Percentiles rank a stretch among this genome's conserved stretches.
These are phyloP conservation scores for Siniperca obscura DNA, from an alignment of 2,797 vertebrate genomes.

Conservation along the genomic window DNA sequence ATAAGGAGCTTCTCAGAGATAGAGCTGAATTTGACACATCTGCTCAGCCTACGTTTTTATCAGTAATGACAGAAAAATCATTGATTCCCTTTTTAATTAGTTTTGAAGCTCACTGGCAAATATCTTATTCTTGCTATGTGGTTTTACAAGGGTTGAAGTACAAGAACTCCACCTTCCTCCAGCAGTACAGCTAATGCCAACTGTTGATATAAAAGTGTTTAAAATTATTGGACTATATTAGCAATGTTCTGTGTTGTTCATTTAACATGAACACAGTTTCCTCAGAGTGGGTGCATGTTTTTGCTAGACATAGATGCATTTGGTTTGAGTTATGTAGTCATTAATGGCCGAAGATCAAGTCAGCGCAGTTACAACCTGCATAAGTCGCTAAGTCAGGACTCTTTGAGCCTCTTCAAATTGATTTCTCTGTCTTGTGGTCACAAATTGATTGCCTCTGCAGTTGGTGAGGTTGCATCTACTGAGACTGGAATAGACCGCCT, in stretches of 20 bases:
- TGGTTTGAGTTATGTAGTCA: slow-evolving; percentile 45
- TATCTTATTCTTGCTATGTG: background rate
- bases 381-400: slow-evolving; percentile 73
- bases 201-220: background rate
- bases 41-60: background rate
- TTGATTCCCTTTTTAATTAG: background rate
- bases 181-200: background rate
- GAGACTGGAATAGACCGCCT: slow-evolving; percentile 52
- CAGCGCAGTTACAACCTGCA: slow-evolving; percentile 52
- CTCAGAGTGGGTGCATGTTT: background rate
- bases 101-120: background rate
- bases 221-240: background rate
- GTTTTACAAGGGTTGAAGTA: background rate
- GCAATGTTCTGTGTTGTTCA: background rate
- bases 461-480: slow-evolving; percentile 61
- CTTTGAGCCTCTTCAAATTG: slow-evolving; percentile 63
- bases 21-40: background rate
- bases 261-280: background rate
- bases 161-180: background rate
- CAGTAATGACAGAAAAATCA: background rate
- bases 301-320: slow-evolving; percentile 2
- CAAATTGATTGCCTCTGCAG: slow-evolving; percentile 76
- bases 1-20: background rate
- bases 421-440: slow-evolving; percentile 66
- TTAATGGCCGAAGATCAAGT: slow-evolving; percentile 53